A percentile compares a stretch with the other conserved stretches of the same genome.
Conservation (phyloP, 2,797 vertebrate genomes). For the Ctenopoma multispine region DNA sequence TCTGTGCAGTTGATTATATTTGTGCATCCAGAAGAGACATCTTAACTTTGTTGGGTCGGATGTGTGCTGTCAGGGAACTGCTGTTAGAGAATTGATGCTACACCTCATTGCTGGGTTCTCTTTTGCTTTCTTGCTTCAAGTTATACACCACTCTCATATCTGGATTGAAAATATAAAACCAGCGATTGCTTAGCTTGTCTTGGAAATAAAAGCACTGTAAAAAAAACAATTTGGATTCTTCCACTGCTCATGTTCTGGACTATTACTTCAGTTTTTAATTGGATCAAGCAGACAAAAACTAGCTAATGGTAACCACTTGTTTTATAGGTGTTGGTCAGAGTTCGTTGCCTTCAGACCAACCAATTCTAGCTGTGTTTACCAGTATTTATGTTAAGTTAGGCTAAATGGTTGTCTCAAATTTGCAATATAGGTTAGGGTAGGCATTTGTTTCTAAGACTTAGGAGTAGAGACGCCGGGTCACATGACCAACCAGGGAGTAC, state of each 20-base stretch:
- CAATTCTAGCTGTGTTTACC: not conserved
- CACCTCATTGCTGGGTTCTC: not conserved
- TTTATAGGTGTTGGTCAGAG: slow-evolving; percentile 1
- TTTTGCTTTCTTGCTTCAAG: slow-evolving; percentile 1
- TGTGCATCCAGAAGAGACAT: slow-evolving; percentile 34
- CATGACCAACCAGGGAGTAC: too few species aligned
- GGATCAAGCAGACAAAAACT: not conserved
- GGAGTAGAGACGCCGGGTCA: too few species aligned
- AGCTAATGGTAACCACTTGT: not conserved
- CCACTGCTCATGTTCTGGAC: not conserved
- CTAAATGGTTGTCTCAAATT: not conserved
- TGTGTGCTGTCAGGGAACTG: slow-evolving; percentile 11
- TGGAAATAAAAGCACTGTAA: not conserved
- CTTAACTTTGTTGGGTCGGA: slow-evolving; percentile 11
- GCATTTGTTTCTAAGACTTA: too few species aligned
- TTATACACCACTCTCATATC: not conserved
- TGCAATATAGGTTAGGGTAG: not conserved
- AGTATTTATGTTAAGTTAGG: slow-evolving; percentile 2
- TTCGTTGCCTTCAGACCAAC: not conserved
- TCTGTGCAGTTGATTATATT: slow-evolving; percentile 32
- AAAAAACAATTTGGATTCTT: slow-evolving; percentile 4
- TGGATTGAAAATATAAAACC: not conserved
- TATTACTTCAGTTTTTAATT: not conserved
- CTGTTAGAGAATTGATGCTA: not conserved
- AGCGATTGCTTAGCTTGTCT: not conserved